Percentiles rank a stretch among this genome's conserved stretches.
These are phyloP conservation scores for Poeciliopsis prolifica DNA, from an alignment of 2,113 vertebrate genomes.

Conservation along the genomic window DNA sequence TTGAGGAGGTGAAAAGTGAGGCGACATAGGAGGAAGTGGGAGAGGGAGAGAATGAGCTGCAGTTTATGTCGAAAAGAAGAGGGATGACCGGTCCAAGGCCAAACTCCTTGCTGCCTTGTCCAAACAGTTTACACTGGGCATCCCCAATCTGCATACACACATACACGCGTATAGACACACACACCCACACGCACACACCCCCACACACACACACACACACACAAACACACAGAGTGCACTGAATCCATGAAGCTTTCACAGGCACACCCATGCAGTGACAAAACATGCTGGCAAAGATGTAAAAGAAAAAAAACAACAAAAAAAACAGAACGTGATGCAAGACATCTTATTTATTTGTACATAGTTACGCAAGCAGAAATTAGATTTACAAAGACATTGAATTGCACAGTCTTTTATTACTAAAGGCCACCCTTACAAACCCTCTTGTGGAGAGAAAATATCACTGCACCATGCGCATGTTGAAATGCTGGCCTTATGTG, in stretches of 20 bases:
- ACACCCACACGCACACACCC: neutral
- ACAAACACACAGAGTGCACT: too few species aligned
- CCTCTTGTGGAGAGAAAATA: slow-evolving; percentile 39
- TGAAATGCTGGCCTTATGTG: neutral
- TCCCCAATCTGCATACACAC: slow-evolving; percentile 29
- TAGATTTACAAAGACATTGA: neutral
- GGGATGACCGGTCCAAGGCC: slow-evolving; percentile 30
- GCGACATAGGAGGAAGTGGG: slow-evolving; percentile 28
- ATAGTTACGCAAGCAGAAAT: neutral
- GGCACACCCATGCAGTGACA: neutral
- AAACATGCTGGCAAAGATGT: slow-evolving; percentile 6
- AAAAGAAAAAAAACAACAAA: neutral
- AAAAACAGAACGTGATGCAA: neutral
- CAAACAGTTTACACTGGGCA: slow-evolving; percentile 59
- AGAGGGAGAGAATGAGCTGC: slow-evolving; percentile 28
- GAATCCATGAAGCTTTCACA: slow-evolving; percentile 12
- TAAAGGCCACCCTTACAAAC: neutral
- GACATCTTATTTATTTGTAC: neutral
- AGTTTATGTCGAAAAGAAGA: slow-evolving; percentile 51
- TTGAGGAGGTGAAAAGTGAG: slow-evolving; percentile 13
- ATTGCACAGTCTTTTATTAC: neutral
- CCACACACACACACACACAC: neutral
- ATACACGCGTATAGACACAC: slow-evolving; percentile 18
- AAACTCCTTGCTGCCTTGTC: slow-evolving; percentile 41
- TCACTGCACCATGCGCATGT: slow-evolving; percentile 16